phyloP scores from a whole-genome alignment of 2,888 invertebrate genomes.

The Harpalus rufipes region DNA sequence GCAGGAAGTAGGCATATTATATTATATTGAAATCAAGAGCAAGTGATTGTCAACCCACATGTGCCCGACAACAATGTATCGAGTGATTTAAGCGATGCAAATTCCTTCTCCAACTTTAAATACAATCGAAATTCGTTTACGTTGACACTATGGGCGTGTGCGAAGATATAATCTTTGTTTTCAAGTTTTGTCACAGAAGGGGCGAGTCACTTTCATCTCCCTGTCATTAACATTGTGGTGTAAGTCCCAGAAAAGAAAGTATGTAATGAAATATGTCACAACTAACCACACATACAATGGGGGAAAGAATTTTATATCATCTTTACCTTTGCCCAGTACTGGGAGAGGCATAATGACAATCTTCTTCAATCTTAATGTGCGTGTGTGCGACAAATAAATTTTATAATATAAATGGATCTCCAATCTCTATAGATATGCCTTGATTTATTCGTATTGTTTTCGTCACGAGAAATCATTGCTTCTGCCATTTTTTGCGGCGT shows the following conservation, averaged over 20 bases:
- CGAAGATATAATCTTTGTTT: conserved; percentile 57
- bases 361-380: conserved; percentile 17
- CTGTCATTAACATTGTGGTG: conserved; percentile 44
- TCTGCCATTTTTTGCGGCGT: conserved; percentile 19
- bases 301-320: neutral
- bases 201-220: conserved; percentile 59
- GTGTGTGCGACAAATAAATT: conserved; percentile 53
- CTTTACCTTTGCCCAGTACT: neutral
- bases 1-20: conserved; percentile 55
- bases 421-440: no score
- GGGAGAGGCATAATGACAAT: neutral
- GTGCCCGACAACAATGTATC: conserved; percentile 57
- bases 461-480: conserved; percentile 24
- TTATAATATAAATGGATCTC: conserved; percentile 36
- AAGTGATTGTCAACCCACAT: conserved; percentile 64
- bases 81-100: conserved; percentile 63
- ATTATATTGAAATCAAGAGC: conserved; percentile 64
- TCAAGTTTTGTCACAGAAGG: conserved; percentile 58
- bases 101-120: conserved; percentile 61
- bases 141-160: conserved; percentile 58
- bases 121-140: conserved; percentile 64
- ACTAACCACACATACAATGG: neutral
- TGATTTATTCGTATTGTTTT: conserved; percentile 54
- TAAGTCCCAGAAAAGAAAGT: conserved; percentile 56
- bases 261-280: neutral